These are phyloP conservation scores for Pristionchus mayeri DNA, from an alignment of 2,888 invertebrate genomes.

Conservation along the genomic window DNA sequence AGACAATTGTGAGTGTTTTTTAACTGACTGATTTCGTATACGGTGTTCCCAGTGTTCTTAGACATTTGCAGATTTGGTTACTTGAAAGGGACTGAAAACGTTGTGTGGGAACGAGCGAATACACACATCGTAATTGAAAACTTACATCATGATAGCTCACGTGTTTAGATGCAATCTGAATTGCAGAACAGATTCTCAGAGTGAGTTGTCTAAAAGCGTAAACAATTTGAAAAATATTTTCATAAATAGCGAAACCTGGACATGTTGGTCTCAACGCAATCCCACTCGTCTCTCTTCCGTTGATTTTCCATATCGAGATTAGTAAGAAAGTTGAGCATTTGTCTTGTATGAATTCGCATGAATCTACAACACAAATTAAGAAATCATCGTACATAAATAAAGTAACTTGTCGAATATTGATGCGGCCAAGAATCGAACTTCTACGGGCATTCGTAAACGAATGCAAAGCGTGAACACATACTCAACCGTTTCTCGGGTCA, in stretches of 20 bases:
- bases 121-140: no score
- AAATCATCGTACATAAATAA: background rate
- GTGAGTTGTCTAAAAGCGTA: constrained; percentile 75
- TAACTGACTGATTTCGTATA: constrained; percentile 42
- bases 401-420: constrained; percentile 65
- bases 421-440: constrained; percentile 68
- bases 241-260: constrained; percentile 52
- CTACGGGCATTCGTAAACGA: constrained; percentile 70
- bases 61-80: constrained; percentile 41
- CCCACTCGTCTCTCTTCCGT: constrained; percentile 65
- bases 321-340: constrained; percentile 56
- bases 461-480: constrained; percentile 73
- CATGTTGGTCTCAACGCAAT: constrained; percentile 65
- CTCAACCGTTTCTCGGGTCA: constrained; percentile 64
- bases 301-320: constrained; percentile 48
- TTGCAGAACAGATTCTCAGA: constrained; percentile 77
- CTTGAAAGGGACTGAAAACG: constrained; percentile 42
- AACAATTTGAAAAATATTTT: background rate
- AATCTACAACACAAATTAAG: no score
- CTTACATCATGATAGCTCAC: constrained; percentile 77
- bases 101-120: background rate
- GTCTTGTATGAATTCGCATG: constrained; percentile 58
- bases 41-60: constrained; percentile 39
- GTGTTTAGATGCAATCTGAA: constrained; percentile 79
- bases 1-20: background rate